phyloP scores from a whole-genome alignment of 2,797 vertebrate genomes.

The Falco columbarius region DNA sequence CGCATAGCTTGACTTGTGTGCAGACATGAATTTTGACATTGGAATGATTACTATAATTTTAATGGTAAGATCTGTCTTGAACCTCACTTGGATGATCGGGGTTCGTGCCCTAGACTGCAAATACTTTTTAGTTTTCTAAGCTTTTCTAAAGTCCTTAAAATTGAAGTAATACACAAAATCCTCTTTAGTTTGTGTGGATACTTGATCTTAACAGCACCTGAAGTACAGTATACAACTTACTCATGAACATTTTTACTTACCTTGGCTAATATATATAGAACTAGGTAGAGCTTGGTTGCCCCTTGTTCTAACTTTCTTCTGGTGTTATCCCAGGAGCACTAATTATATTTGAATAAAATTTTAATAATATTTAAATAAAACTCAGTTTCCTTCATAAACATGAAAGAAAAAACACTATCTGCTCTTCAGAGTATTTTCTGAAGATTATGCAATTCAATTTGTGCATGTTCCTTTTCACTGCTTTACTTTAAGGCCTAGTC shows the following conservation, averaged over 20 bases:
- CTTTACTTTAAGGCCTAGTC: not conserved
- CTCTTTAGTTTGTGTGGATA: not conserved
- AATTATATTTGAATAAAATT: not conserved
- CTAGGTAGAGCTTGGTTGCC: not conserved
- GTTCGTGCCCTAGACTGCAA: not conserved
- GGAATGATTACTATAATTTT: not conserved
- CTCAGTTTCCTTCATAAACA: not conserved
- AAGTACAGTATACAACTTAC: not conserved
- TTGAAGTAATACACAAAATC: not conserved
- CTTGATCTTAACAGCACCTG: not conserved
- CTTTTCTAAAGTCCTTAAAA: not conserved
- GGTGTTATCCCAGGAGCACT: not conserved
- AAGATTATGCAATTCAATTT: not conserved
- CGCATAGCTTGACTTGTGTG: not conserved
- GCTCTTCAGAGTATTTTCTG: not conserved
- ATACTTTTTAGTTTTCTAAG: not conserved
- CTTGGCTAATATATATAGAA: not conserved
- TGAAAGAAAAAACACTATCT: not conserved
- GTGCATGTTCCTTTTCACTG: not conserved
- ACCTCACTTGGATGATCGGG: not conserved
- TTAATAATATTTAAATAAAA: not conserved
- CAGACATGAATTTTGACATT: not conserved
- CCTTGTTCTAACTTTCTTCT: not conserved
- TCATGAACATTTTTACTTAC: not conserved
- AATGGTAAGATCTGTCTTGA: not conserved